Conservation (phyloP, 1,140 invertebrate species). For the Colletes latitarsis region DNA sequence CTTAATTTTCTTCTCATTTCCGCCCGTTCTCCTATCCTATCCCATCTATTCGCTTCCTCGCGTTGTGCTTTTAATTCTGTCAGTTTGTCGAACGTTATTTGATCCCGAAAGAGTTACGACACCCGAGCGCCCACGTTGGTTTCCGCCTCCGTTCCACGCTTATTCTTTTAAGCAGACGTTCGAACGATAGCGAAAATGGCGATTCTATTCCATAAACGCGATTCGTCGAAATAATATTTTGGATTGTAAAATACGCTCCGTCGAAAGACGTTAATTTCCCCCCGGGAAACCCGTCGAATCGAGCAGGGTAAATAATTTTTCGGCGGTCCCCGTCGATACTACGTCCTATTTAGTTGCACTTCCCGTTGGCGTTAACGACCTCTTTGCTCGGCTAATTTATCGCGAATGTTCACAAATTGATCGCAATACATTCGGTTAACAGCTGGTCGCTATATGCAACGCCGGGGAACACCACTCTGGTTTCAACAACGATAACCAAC, state of each 20-base stretch:
- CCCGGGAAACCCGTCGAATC: no score
- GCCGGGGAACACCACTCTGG: constrained; percentile 44
- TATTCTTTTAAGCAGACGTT: not conserved
- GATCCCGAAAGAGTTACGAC: constrained; percentile 20
- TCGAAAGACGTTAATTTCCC: no score
- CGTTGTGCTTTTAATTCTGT: constrained; percentile 23
- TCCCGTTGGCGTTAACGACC: constrained; percentile 21
- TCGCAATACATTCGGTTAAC: constrained; percentile 50
- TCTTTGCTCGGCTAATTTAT: constrained; percentile 38
- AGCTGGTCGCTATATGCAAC: constrained; percentile 37
- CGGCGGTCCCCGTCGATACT: not conserved
- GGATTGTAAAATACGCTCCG: no score
- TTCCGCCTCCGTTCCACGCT: not conserved
- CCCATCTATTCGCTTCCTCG: no score
- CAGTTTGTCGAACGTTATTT: constrained; percentile 25
- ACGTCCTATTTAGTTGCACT: not conserved
- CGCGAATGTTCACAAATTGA: constrained; percentile 48
- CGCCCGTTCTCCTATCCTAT: not conserved
- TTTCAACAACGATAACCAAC: constrained; percentile 56
- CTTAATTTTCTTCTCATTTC: constrained; percentile 49
- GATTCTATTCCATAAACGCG: no score
- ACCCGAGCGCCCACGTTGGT: not conserved
- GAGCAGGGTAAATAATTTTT: not conserved
- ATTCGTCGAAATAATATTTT: no score
- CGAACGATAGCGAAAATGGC: no score